Base-by-base conservation (phyloP, 2,797 vertebrate genomes). In the Ciconia nigra region DNA sequence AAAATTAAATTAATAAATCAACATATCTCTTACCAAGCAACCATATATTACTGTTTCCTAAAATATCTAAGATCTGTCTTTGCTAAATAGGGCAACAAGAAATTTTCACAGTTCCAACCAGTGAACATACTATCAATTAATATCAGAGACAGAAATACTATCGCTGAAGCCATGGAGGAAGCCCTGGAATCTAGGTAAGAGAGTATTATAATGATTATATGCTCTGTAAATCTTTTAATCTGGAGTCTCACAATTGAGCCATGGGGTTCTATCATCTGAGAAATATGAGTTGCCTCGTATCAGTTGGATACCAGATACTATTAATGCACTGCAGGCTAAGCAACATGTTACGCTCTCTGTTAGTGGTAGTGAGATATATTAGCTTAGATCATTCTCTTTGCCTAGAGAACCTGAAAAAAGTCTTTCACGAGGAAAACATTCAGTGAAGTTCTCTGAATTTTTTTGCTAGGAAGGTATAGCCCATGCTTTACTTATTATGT, bases 191-290 rank as follows among this genome's bases (percentile, higher is more conserved):
- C 51, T 61, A 87, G 74, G 74, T 93, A 89, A 87, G 59, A 63
- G 28, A 71, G 26, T 57, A 81, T 71, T 80, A 52, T 54, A 72
- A 82, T 57, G 57, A 49, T 47, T 72, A 46, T 71, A 31, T 39
- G 29, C 21, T 76, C 62, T 79, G 55, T 39, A 84, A 88, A 86
- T 93, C 87, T 92, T 84, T 90, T 91, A 89, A 90, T 88, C 63
- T 84, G 41, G 15, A 57, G 49, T 90, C 26, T 87, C 44, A 67
- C 41, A 90, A 61, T 5, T 42, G 65, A 96, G 76, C 61, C 54
- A n/a, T 6, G 1, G 63, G 33, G 24, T 83, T 90, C 74, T 73
- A 9, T 47, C 59, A 42, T 81, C 65, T 77, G 66, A 91, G 84
- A 90, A 94, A 72, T 71, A 46, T 2, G 44, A 83, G 41, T 54